phyloP scores from a whole-genome alignment of 2,113 vertebrate genomes.

The Asarcornis scutulata region DNA sequence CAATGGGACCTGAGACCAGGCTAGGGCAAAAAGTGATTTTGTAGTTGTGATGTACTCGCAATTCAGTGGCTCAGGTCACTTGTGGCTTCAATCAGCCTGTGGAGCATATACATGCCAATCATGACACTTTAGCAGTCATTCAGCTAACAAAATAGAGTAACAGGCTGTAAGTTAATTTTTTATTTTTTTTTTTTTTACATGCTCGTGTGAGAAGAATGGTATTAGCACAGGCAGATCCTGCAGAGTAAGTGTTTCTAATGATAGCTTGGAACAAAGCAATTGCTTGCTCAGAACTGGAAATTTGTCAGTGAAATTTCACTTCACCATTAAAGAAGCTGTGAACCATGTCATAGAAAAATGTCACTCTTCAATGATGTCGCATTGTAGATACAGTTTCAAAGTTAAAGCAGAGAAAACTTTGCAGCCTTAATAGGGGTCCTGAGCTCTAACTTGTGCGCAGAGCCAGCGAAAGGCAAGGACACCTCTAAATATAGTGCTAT shows the following conservation, averaged over 20 bases:
- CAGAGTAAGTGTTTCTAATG: neutral
- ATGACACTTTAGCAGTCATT: neutral
- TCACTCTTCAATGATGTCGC: neutral
- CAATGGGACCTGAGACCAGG: neutral
- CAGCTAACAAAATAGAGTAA: neutral
- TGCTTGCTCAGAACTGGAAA: neutral
- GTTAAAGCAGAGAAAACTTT: neutral
- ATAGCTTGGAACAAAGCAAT: neutral
- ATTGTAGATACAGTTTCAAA: neutral
- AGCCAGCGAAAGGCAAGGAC: neutral
- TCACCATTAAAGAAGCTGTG: neutral
- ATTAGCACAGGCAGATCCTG: neutral
- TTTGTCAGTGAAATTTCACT: neutral
- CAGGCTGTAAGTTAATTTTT: neutral
- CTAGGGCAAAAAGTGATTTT: neutral
- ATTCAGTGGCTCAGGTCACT: neutral
- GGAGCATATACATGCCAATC: neutral
- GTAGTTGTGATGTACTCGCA: fast-evolving
- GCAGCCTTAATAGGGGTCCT: neutral
- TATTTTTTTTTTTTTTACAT: neutral
- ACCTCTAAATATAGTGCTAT: neutral
- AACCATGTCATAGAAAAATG: fast-evolving
- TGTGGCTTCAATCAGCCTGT: neutral
- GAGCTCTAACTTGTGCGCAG: neutral
- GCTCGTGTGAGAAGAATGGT: neutral